Conservation (phyloP, 2,113 vertebrate genomes). For the Otis tarda region DNA sequence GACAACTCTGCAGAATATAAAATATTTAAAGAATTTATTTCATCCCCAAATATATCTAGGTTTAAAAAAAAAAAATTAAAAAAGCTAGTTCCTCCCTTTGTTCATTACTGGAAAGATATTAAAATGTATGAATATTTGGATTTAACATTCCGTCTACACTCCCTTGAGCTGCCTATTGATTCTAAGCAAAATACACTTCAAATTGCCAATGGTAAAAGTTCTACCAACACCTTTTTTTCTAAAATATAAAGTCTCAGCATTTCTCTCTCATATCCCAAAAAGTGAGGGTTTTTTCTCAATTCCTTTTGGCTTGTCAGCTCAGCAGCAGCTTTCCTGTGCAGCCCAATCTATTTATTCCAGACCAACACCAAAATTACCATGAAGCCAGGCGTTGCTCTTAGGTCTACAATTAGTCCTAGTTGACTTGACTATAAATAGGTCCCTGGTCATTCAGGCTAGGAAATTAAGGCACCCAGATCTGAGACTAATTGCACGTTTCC, state of each 20-base stretch:
- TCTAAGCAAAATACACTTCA: neutral
- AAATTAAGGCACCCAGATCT: neutral
- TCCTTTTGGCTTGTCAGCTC: neutral
- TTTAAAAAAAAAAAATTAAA: neutral
- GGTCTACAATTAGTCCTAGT: neutral
- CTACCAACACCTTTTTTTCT: neutral
- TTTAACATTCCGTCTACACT: neutral
- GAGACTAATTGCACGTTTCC: neutral
- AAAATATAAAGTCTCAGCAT: neutral
- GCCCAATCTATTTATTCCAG: conserved; percentile 1
- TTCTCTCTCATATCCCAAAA: neutral
- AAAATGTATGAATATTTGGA: conserved; percentile 15
- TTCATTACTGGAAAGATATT: neutral
- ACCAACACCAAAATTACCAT: neutral
- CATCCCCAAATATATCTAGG: neutral
- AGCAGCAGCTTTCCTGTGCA: neutral
- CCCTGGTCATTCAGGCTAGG: neutral
- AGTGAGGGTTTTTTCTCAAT: neutral
- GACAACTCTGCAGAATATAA: neutral
- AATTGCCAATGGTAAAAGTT: neutral
- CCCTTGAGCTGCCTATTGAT: neutral
- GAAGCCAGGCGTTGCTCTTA: neutral
- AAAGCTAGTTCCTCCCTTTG: neutral
- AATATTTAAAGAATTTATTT: conserved; percentile 28
- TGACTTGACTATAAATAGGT: neutral